Evolutionary conservation across 2,113 vertebrate genomes (phyloP).

Genomic region (Colinus virginianus): DNA sequence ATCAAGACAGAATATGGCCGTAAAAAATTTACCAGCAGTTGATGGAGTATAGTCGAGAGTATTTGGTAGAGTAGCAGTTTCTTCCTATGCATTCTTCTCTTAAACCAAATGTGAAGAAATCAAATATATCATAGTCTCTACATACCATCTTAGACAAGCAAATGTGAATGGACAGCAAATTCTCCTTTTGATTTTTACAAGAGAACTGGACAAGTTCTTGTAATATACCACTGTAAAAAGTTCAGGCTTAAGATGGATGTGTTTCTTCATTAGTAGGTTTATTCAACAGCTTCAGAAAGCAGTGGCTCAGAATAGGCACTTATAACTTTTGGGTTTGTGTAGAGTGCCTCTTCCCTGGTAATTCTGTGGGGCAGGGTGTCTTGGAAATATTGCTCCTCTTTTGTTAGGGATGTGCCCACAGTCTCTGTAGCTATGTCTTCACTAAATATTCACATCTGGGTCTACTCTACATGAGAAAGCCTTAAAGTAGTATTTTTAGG

Average conservation of each 20-base stretch:
- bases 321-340: background rate
- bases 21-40: background rate
- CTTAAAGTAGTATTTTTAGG: background rate
- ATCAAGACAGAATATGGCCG: background rate
- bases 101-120: background rate
- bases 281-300: background rate
- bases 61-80: background rate
- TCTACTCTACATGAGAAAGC: background rate
- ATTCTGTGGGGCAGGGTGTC: background rate
- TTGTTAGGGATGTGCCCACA: background rate
- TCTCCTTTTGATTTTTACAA: background rate
- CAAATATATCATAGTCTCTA: background rate
- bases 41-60: background rate
- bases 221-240: background rate
- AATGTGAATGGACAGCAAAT: background rate
- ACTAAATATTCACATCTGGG: background rate
- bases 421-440: background rate
- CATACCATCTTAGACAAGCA: background rate
- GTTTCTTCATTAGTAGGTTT: background rate
- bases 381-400: background rate
- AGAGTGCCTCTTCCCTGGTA: background rate
- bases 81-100: background rate
- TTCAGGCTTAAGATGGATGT: background rate
- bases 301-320: background rate
- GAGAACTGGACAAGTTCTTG: background rate